Evolutionary conservation across 2,797 vertebrate species (phyloP).

Genomic region (Poeciliopsis infans): DNA sequence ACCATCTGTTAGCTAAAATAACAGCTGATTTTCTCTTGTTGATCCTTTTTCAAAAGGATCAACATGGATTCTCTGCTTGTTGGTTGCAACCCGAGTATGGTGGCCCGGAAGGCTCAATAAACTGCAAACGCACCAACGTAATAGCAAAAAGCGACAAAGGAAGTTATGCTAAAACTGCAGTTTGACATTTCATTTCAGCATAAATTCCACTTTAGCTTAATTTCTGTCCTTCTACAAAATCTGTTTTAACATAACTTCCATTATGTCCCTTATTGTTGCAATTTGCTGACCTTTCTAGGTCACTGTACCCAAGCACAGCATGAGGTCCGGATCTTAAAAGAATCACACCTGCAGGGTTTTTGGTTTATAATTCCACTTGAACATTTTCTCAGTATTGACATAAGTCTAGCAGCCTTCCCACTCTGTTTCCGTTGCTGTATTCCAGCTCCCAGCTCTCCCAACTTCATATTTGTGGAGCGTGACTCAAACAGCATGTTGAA

Average conservation of each 20-base stretch:
- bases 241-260: neutral
- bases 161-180: neutral
- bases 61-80: neutral
- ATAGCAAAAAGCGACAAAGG: neutral
- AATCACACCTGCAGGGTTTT: neutral
- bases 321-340: neutral
- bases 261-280: neutral
- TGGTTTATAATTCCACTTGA: neutral
- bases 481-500: conserved; percentile 61
- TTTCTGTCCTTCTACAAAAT: neutral
- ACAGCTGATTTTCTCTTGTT: neutral
- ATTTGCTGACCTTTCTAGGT: neutral
- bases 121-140: neutral
- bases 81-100: neutral
- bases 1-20: neutral
- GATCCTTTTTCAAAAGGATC: neutral
- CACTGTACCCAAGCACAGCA: neutral
- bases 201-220: neutral
- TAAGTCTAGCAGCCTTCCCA: neutral
- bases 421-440: conserved; percentile 14
- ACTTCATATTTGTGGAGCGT: conserved; percentile 59
- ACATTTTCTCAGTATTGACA: neutral
- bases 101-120: neutral
- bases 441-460: conserved; percentile 33
- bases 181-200: neutral